Base-by-base conservation (phyloP, 2,888 invertebrate genomes). In the Dorcus hopei region DNA sequence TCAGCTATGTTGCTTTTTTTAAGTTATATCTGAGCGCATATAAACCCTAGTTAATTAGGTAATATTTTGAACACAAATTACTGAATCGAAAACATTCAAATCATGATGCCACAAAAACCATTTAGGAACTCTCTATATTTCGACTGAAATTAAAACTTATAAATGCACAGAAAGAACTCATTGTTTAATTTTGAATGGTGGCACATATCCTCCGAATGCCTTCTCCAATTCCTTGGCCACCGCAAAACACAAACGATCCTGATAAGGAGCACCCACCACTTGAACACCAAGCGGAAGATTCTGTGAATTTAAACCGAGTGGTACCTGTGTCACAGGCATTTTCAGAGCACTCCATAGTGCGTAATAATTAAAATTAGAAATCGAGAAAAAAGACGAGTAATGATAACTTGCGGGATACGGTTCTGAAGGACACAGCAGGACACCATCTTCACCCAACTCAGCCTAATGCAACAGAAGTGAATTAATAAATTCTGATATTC, bases 261-360 rank as follows among this genome's bases (percentile, higher is more conserved):
- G 89, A 73, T 91, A 85, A 60, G 88, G 84, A 62, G 88, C 89
- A 4, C 89, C 89, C 45, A 96, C 84, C 1, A 94, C 88, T 80
- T 96, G 96, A 54, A 96, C 80, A 19, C 96, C 96, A 61, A 95
- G 83, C 0, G 96, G 96, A 63, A 95, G 80, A 2, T 95, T 93
- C 68, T 90, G 86, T 51, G 82, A 83, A 64, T 89, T 88, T 47
- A 97, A 77, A 8, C 96, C 95, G 70, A 96, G 80, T 1, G 96
- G 96, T 54, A 92, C 85, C 57, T 91, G 88, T 0, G 95, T 95
- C 0, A 93, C 87, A 3, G 96, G 96, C 58, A 96, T 82, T 0
- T 92, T 93, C 49, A 96, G 80, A 40, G 92, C 87, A 79, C 96
- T 97, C 61, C 96, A 88, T 64, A 95, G 86, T 19, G 86, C 89